Conservation (phyloP, 2,888 invertebrate genomes). For the Spisula subtruncata region DNA sequence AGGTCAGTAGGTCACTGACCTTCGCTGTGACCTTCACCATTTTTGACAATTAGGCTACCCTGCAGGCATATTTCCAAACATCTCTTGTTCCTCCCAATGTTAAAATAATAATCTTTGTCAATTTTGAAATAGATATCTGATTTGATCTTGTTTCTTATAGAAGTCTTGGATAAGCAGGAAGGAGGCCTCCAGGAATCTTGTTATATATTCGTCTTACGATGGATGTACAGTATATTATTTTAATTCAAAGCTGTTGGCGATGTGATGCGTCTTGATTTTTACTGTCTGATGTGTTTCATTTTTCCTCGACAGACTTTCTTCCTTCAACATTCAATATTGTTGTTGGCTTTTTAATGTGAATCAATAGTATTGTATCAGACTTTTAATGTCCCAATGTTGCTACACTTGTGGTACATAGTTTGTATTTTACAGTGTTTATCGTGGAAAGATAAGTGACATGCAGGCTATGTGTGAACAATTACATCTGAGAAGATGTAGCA, state of each 20-base stretch:
- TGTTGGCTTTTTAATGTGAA: constrained; percentile 20
- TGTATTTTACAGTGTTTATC: background rate
- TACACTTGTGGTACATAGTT: background rate
- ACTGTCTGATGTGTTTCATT: constrained; percentile 1
- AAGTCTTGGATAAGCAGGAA: no score
- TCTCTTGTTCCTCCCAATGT: no score
- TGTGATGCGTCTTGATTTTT: background rate
- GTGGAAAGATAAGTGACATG: constrained; percentile 13
- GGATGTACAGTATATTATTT: background rate
- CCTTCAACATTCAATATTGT: constrained; percentile 7
- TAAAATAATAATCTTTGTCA: no score
- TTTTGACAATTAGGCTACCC: no score
- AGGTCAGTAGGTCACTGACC: no score
- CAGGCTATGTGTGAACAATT: constrained; percentile 19
- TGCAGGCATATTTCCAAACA: no score
- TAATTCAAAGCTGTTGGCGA: background rate
- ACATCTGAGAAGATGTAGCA: background rate
- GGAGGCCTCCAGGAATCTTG: no score
- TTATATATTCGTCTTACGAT: background rate
- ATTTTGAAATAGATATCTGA: no score
- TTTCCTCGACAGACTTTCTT: background rate
- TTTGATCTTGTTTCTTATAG: no score
- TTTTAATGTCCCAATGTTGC: constrained; percentile 2
- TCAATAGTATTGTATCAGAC: constrained; percentile 19
- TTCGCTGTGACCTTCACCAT: no score